Conservation (phyloP, 2,113 vertebrate genomes). For the Cromileptes altivelis region DNA sequence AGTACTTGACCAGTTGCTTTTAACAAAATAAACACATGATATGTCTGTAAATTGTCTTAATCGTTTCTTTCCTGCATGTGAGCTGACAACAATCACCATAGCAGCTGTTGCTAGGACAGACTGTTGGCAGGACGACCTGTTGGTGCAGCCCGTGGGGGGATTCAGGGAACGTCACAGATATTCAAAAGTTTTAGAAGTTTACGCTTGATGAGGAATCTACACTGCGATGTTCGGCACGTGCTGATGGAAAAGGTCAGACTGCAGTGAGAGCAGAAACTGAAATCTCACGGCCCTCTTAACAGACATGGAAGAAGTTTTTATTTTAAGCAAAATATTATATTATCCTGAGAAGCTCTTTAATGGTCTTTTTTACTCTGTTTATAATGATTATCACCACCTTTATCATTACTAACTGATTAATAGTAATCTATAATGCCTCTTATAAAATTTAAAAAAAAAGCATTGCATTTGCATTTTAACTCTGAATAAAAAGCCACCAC, state of each 20-base stretch:
- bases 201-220: slow-evolving; percentile 35
- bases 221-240: slow-evolving; percentile 18
- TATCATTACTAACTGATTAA: not conserved
- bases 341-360: not conserved
- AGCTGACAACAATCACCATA: slow-evolving; percentile 77
- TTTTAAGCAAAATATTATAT: not conserved
- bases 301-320: not conserved
- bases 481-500: not conserved
- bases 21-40: slow-evolving; percentile 68
- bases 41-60: slow-evolving; percentile 78
- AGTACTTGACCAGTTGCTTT: not conserved
- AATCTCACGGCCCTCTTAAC: not conserved
- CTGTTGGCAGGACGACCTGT: slow-evolving; percentile 71
- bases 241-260: slow-evolving; percentile 10
- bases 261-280: not conserved
- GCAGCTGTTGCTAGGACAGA: slow-evolving; percentile 79
- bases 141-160: slow-evolving; percentile 15
- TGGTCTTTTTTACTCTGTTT: not conserved
- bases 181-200: slow-evolving; percentile 71
- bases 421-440: not conserved
- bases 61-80: slow-evolving; percentile 70
- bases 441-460: not conserved
- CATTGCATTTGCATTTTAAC: not conserved
- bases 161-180: slow-evolving; percentile 46
- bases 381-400: not conserved